These are phyloP conservation scores for Narcine bancroftii DNA, from an alignment of 2,113 vertebrate genomes.

Conservation along the genomic window DNA sequence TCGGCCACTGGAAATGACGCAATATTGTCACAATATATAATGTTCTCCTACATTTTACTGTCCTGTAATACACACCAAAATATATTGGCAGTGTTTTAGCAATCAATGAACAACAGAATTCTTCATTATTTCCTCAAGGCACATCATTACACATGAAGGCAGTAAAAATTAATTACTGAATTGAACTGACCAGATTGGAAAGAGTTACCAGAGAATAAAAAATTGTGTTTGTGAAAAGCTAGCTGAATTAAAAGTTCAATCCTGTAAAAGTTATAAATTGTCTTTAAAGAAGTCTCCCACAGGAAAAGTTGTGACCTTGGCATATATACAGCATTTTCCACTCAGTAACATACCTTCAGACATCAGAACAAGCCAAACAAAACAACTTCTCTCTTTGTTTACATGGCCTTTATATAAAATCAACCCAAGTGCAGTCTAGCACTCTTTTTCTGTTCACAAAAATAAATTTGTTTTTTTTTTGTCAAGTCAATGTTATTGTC, in stretches of 20 bases:
- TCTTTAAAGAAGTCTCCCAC: slow-evolving; percentile 20
- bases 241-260: background rate
- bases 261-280: slow-evolving; percentile 31
- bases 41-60: background rate
- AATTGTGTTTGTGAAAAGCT: background rate
- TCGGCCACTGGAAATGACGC: background rate
- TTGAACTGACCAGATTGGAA: slow-evolving; percentile 6
- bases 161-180: background rate
- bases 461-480: background rate
- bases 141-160: background rate
- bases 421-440: background rate
- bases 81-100: background rate
- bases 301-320: slow-evolving; percentile 26
- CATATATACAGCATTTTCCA: slow-evolving; percentile 15
- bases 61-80: background rate
- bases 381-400: background rate
- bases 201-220: background rate
- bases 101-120: background rate
- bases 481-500: too few relatives aligned
- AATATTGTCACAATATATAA: background rate
- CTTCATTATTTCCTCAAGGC: background rate
- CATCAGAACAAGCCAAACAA: slow-evolving; percentile 10
- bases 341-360: slow-evolving; percentile 17
- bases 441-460: background rate
- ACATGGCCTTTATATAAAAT: background rate